These are phyloP conservation scores for Eolophus roseicapilla DNA, from an alignment of 2,113 vertebrate species.

Conservation along the genomic window DNA sequence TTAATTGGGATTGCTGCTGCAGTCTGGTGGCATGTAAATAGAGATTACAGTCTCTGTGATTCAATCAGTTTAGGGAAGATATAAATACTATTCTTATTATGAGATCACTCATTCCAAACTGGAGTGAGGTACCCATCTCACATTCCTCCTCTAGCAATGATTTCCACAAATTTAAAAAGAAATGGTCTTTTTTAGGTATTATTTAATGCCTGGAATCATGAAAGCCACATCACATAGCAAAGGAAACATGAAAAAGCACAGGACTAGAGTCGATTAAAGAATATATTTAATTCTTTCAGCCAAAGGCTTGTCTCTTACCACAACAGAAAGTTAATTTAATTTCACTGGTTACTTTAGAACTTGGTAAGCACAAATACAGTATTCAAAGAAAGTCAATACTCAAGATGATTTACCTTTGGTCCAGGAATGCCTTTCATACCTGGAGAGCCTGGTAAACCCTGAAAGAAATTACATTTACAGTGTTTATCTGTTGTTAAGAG, in stretches of 20 bases:
- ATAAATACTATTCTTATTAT: background rate
- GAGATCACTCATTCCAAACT: background rate
- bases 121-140: background rate
- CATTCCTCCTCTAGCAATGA: background rate
- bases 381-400: background rate
- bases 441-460: slow-evolving; percentile 90
- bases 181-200: background rate
- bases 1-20: background rate
- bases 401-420: slow-evolving; percentile 79
- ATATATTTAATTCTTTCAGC: background rate
- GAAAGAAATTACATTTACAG: slow-evolving; percentile 1
- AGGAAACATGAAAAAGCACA: background rate
- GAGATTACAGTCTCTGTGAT: background rate
- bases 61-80: background rate
- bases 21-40: background rate
- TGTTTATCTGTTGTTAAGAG: background rate
- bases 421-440: slow-evolving; percentile 87
- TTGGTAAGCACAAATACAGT: background rate
- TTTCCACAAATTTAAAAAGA: background rate
- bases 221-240: background rate
- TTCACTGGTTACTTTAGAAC: background rate
- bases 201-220: background rate
- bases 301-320: background rate
- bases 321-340: background rate
- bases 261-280: background rate